These are phyloP conservation scores for Typhlichthys eigenmanni DNA, from an alignment of 2,797 vertebrate genomes.

Conservation along the genomic window DNA sequence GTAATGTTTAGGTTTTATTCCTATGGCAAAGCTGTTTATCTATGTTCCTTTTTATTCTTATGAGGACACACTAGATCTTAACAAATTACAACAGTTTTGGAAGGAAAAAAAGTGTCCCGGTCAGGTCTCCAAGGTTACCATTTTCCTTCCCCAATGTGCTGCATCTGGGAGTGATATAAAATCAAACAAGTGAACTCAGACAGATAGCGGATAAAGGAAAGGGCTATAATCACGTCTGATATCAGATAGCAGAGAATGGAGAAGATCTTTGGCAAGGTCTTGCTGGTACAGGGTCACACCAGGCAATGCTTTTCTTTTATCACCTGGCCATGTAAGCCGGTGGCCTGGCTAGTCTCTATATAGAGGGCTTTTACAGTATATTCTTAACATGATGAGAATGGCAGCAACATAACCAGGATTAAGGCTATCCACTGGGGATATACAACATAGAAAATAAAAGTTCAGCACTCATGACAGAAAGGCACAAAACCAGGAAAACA, in stretches of 20 bases:
- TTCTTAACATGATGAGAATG: not conserved
- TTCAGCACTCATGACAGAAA: not conserved
- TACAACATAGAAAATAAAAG: not conserved
- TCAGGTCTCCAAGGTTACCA: conserved; percentile 38
- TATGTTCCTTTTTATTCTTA: not conserved
- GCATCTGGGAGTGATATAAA: conserved; percentile 34
- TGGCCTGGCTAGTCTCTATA: conserved; percentile 2
- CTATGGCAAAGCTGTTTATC: too few relatives aligned
- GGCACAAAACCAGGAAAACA: conserved; percentile 1
- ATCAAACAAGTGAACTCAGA: conserved; percentile 39
- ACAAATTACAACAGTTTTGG: conserved; percentile 14
- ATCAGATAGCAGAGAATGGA: conserved; percentile 38
- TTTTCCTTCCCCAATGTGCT: conserved; percentile 37
- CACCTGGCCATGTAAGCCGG: conserved; percentile 15
- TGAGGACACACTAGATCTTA: not conserved
- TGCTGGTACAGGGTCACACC: conserved; percentile 29
- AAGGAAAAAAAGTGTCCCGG: conserved; percentile 28
- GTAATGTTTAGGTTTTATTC: too few relatives aligned
- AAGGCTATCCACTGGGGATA: not conserved
- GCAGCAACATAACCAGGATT: not conserved
- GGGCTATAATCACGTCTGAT: conserved; percentile 57
- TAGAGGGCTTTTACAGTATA: conserved; percentile 19
- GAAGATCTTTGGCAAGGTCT: conserved; percentile 36
- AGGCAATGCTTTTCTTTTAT: conserved; percentile 31
- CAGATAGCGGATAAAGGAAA: conserved; percentile 35